Percentiles rank a stretch among this genome's conserved stretches.
These are phyloP conservation scores for Diarsia dahlii DNA, from an alignment of 2,888 invertebrate genomes.

Conservation along the genomic window DNA sequence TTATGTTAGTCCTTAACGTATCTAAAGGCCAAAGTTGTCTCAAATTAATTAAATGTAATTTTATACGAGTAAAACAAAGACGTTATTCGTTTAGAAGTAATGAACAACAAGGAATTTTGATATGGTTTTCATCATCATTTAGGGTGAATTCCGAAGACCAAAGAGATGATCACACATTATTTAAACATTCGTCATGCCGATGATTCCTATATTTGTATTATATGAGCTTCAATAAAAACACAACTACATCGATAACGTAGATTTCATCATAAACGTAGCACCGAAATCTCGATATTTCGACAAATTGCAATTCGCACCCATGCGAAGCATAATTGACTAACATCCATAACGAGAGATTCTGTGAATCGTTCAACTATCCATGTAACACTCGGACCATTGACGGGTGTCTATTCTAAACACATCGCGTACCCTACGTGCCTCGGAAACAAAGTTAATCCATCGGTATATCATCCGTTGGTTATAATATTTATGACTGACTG, in stretches of 20 bases:
- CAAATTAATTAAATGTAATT: too few species aligned
- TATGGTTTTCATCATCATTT: not conserved
- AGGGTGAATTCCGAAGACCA: too few species aligned
- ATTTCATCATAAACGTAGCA: not conserved
- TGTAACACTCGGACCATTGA: not conserved
- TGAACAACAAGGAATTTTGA: not conserved
- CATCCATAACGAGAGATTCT: not conserved
- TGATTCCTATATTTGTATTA: not conserved
- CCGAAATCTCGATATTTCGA: not conserved
- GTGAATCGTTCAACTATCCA: not conserved
- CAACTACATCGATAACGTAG: too few species aligned
- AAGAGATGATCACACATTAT: too few species aligned
- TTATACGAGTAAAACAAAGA: not conserved
- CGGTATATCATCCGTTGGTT: not conserved
- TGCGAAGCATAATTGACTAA: not conserved
- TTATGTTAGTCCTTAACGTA: too few species aligned
- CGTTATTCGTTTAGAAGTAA: not conserved
- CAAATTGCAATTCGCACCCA: not conserved
- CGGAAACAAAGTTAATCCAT: not conserved
- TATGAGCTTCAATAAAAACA: not conserved
- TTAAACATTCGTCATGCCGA: not conserved
- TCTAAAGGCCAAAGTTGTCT: too few species aligned
- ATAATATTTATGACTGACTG: constrained; percentile 22
- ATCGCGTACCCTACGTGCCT: not conserved
- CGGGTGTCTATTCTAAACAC: not conserved